Conservation (phyloP, 2,113 vertebrate species). For the Equus quagga region DNA sequence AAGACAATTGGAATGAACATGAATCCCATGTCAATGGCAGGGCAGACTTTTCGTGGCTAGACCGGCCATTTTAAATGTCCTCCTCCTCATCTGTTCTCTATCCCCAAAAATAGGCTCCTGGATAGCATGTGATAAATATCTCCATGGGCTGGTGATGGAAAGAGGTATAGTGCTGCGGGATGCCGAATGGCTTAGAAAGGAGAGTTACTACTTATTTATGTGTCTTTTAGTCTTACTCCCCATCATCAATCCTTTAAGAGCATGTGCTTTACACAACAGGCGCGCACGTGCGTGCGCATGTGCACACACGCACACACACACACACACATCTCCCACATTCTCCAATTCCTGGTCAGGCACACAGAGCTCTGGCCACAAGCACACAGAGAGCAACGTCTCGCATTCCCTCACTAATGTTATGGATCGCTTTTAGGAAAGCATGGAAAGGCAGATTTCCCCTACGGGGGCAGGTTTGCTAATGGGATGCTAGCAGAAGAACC, state of each 20-base stretch:
- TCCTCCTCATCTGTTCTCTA: neutral
- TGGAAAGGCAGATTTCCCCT: constrained; percentile 22
- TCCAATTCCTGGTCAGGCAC: neutral
- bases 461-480: constrained; percentile 69
- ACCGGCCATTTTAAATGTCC: neutral
- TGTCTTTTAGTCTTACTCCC: neutral
- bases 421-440: constrained; percentile 64
- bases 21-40: neutral
- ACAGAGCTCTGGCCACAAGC: neutral
- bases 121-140: neutral
- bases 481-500: constrained; percentile 65
- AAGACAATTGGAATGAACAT: neutral
- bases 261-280: neutral
- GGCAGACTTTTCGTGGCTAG: neutral
- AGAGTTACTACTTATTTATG: neutral
- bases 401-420: neutral
- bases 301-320: neutral
- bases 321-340: too few species aligned
- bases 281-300: too few species aligned
- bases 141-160: neutral
- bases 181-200: neutral
- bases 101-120: neutral
- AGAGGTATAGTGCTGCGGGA: neutral
- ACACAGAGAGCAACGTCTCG: neutral
- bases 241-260: neutral